phyloP scores from a whole-genome alignment of 2,113 vertebrate species.

The Etia nguti region DNA sequence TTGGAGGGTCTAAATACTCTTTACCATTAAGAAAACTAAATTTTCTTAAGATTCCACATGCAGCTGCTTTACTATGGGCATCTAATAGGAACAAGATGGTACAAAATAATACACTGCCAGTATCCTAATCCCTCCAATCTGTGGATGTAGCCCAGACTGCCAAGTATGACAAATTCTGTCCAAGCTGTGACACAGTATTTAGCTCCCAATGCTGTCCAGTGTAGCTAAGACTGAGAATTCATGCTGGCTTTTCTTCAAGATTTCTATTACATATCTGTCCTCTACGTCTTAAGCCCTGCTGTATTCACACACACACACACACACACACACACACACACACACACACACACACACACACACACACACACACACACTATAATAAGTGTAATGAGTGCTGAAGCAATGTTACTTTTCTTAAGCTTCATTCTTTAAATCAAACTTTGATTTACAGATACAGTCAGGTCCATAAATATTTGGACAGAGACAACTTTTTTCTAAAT shows the following conservation, averaged over 20 bases:
- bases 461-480: not conserved
- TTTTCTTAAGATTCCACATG: not conserved
- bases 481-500: not conserved
- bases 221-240: not conserved
- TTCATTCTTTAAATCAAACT: not conserved
- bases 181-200: constrained; percentile 1
- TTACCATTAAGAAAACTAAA: not conserved
- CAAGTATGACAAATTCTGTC: not conserved
- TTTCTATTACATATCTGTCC: not conserved
- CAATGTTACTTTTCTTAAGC: not conserved
- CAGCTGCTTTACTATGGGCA: not conserved
- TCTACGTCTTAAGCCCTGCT: not conserved
- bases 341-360: not conserved
- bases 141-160: not conserved
- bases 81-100: not conserved
- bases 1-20: not conserved
- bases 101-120: not conserved
- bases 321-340: not conserved
- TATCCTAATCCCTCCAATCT: constrained; percentile 3
- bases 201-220: not conserved
- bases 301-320: not conserved
- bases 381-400: not conserved
- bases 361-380: not conserved
- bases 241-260: not conserved
- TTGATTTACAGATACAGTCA: not conserved